phyloP scores from a whole-genome alignment of 2,797 vertebrate genomes.

The Menidia menidia region DNA sequence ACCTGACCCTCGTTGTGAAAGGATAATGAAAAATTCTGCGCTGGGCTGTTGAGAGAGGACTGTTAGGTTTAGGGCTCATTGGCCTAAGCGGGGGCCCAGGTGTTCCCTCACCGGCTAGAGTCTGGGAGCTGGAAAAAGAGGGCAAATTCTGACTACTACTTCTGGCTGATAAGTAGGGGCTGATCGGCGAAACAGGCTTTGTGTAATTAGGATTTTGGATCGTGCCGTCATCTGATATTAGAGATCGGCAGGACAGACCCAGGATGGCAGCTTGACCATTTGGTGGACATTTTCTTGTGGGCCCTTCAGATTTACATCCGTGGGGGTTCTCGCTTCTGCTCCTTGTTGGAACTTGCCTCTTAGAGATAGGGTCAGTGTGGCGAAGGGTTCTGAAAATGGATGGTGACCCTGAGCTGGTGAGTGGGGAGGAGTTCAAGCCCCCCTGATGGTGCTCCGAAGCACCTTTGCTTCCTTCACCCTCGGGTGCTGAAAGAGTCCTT shows the following conservation, averaged over 20 bases:
- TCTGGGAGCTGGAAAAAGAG: constrained; percentile 65
- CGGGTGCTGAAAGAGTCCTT: constrained; percentile 65
- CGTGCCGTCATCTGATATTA: constrained; percentile 63
- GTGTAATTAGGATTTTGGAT: constrained; percentile 57
- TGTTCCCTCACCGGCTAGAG: constrained; percentile 52
- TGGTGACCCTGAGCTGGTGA: constrained; percentile 40
- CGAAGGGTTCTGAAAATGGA: constrained; percentile 37
- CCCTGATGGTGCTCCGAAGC: constrained; percentile 12
- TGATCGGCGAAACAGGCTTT: constrained; percentile 67
- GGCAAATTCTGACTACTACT: constrained; percentile 65
- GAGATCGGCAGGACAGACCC: constrained; percentile 45
- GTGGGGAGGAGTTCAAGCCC: constrained; percentile 35
- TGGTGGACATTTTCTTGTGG: constrained; percentile 70
- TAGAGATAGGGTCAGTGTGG: constrained; percentile 72
- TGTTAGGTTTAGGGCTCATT: constrained; percentile 90
- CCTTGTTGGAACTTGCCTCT: constrained; percentile 62
- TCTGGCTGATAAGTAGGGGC: constrained; percentile 51
- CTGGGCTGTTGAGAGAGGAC: constrained; percentile 77
- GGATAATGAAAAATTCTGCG: constrained; percentile 77
- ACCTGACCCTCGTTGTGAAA: constrained; percentile 69
- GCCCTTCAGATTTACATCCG: constrained; percentile 67
- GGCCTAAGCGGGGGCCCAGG: constrained; percentile 84
- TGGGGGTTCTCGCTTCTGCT: constrained; percentile 48
- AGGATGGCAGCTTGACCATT: constrained; percentile 64
- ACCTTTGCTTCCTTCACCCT: constrained; percentile 27